A percentile compares a stretch with the other conserved stretches of the same genome.
These are phyloP conservation scores for Bagarius yarrelli DNA, from an alignment of 2,113 vertebrate genomes.

Conservation along the genomic window DNA sequence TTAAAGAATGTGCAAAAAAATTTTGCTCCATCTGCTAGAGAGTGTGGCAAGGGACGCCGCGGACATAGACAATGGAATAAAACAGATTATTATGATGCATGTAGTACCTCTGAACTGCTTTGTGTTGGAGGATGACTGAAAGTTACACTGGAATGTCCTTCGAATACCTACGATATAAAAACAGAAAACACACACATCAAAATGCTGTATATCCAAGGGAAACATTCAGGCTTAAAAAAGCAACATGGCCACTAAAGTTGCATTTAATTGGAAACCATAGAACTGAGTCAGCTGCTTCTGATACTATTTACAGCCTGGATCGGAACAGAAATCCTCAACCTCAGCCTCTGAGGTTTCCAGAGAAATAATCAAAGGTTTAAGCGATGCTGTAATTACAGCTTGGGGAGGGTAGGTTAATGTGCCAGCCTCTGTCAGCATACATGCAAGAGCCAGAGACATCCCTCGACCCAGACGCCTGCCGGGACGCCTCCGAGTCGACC, in stretches of 20 bases:
- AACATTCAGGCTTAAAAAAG: slow-evolving; percentile 42
- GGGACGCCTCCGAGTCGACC: background rate
- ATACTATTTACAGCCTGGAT: slow-evolving; percentile 51
- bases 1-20: slow-evolving; percentile 29
- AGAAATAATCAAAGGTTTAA: slow-evolving; percentile 55
- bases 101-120: slow-evolving; percentile 66
- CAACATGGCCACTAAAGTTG: slow-evolving; percentile 39
- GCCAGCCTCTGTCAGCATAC: slow-evolving; percentile 44
- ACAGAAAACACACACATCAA: slow-evolving; percentile 22
- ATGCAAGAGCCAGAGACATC: slow-evolving; percentile 49
- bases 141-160: slow-evolving; percentile 64
- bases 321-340: slow-evolving; percentile 43
- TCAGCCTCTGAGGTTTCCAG: slow-evolving; percentile 45
- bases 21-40: slow-evolving; percentile 12
- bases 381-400: slow-evolving; percentile 60
- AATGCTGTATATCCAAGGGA: background rate
- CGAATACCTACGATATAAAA: slow-evolving; percentile 70
- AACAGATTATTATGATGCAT: background rate
- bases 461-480: slow-evolving; percentile 42
- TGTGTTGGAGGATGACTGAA: slow-evolving; percentile 58
- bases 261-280: slow-evolving; percentile 48
- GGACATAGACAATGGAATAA: background rate
- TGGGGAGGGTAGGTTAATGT: slow-evolving; percentile 40
- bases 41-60: background rate
- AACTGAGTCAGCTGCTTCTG: slow-evolving; percentile 43